Percentiles rank a stretch among this genome's conserved stretches.
These are phyloP conservation scores for Montipora efflorescens DNA, from an alignment of 64 coral and sea anemone genomes.

Conservation along the genomic window DNA sequence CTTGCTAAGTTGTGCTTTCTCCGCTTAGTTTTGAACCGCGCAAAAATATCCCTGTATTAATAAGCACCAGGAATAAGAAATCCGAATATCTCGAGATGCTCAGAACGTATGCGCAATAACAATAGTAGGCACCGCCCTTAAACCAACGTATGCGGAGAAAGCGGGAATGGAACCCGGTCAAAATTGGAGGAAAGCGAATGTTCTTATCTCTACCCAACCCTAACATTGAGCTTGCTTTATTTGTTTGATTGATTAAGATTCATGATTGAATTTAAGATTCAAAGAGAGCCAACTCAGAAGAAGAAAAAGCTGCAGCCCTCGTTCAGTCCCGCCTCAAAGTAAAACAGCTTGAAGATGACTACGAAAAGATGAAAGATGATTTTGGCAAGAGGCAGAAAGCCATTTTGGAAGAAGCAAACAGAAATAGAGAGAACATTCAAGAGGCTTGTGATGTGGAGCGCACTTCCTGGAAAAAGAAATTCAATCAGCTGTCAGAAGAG, in stretches of 20 bases:
- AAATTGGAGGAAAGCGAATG: too few species aligned
- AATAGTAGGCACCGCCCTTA: too few species aligned
- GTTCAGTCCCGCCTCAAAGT: slow-evolving; percentile 15
- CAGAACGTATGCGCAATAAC: too few species aligned
- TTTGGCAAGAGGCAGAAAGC: slow-evolving; percentile 60
- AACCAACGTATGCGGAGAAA: too few species aligned
- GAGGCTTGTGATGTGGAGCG: slow-evolving; percentile 50
- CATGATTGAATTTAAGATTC: neutral
- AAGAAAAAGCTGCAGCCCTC: slow-evolving; percentile 10
- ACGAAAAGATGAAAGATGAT: slow-evolving; percentile 39
- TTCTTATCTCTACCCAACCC: too few species aligned
- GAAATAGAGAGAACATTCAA: slow-evolving; percentile 15
- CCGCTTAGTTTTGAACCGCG: too few species aligned
- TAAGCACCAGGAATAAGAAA: too few species aligned
- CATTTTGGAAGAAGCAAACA: slow-evolving; percentile 58
- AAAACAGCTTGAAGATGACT: slow-evolving; percentile 49
- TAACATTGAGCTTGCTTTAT: neutral
- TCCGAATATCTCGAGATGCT: too few species aligned
- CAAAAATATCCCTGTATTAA: too few species aligned
- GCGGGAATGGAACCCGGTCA: too few species aligned
- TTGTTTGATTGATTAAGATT: neutral
- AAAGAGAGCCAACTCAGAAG: slow-evolving; percentile 12
- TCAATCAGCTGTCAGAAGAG: slow-evolving; percentile 54
- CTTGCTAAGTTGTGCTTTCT: too few species aligned
- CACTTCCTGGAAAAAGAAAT: slow-evolving; percentile 64